Conservation (phyloP, 1,140 invertebrate species). For the Hyles vespertilio region DNA sequence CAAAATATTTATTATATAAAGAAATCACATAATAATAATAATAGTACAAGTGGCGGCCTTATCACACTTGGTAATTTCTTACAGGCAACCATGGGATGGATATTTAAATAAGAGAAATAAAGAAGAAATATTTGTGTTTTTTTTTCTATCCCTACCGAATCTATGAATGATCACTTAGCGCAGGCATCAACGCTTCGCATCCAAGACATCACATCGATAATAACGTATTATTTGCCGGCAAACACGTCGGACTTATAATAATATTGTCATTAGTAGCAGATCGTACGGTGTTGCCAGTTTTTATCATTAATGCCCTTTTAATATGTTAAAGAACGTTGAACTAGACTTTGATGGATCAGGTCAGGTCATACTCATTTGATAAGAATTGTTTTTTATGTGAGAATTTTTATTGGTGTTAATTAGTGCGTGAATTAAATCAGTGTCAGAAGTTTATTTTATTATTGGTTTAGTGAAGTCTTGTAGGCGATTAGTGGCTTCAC, state of each 20-base stretch:
- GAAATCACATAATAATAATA: too few relatives aligned
- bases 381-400: slow-evolving; percentile 8
- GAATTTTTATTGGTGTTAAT: too few relatives aligned
- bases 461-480: too few relatives aligned
- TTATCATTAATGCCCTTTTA: slow-evolving; percentile 21
- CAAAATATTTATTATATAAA: too few relatives aligned
- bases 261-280: slow-evolving; percentile 54
- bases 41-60: too few relatives aligned
- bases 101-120: too few relatives aligned
- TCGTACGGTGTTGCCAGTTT: slow-evolving; percentile 22
- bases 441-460: too few relatives aligned
- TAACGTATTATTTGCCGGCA: slow-evolving; percentile 45
- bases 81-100: too few relatives aligned
- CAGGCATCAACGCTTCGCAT: slow-evolving; percentile 26
- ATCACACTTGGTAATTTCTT: too few relatives aligned
- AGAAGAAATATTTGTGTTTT: too few relatives aligned
- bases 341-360: background rate
- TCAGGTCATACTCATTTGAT: background rate
- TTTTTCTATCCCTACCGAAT: slow-evolving; percentile 35
- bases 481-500: too few relatives aligned
- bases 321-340: slow-evolving; percentile 18
- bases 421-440: too few relatives aligned
- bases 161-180: slow-evolving; percentile 29
- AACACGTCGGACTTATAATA: slow-evolving; percentile 45
- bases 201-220: slow-evolving; percentile 16